Percentiles rank a stretch among this genome's conserved stretches.
Evolutionary conservation across 2,797 vertebrate genomes (phyloP).

Genomic region (Gymnodraco acuticeps): DNA sequence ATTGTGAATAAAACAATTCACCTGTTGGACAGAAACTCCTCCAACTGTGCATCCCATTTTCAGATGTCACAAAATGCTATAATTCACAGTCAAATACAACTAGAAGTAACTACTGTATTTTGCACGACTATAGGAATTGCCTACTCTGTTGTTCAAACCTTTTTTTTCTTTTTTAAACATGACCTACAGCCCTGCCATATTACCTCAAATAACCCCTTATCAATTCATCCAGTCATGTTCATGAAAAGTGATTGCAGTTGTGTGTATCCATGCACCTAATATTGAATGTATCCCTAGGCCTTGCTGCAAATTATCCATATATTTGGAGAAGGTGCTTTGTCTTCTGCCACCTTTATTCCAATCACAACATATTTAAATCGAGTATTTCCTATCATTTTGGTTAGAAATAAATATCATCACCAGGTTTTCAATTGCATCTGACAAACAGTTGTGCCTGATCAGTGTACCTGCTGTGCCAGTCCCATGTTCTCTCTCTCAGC

Average conservation of each 20-base stretch:
- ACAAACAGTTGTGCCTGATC: constrained; percentile 20
- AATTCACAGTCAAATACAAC: neutral
- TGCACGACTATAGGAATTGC: neutral
- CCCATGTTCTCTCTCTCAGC: constrained; percentile 2
- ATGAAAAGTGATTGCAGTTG: neutral
- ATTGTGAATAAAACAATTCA: constrained; percentile 17
- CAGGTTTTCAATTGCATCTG: constrained; percentile 6
- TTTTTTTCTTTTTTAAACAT: neutral
- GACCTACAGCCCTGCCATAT: neutral
- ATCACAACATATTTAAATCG: neutral
- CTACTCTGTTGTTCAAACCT: neutral
- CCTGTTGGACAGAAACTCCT: constrained; percentile 15
- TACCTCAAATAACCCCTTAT: neutral
- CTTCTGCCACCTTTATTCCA: neutral
- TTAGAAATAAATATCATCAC: neutral
- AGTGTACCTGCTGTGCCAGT: neutral
- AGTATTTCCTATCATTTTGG: neutral
- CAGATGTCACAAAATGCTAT: neutral
- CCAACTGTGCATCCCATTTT: neutral
- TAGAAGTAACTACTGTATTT: neutral
- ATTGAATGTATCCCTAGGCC: neutral
- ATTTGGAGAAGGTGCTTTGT: neutral
- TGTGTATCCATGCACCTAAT: neutral
- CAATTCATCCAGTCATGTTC: too few relatives aligned
- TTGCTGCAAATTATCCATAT: neutral